Conservation (phyloP, 1,140 invertebrate species). For the Pseudobourletiella spinata region DNA sequence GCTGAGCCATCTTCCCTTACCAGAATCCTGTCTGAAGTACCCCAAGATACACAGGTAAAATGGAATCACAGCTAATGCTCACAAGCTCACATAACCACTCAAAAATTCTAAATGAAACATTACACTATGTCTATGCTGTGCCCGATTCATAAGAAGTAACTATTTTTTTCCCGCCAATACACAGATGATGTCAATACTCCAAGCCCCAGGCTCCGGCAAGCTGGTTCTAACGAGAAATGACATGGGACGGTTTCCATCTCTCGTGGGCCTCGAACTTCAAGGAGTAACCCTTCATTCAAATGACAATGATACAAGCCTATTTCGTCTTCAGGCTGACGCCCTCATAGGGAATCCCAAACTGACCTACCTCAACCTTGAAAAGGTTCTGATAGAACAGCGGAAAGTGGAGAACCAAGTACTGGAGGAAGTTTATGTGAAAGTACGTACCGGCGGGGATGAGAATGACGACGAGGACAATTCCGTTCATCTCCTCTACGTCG, state of each 20-base stretch:
- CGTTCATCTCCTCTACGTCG: slow-evolving; percentile 8
- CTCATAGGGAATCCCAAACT: slow-evolving; percentile 12
- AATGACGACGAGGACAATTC: slow-evolving; percentile 4
- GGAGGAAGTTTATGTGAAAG: not conserved
- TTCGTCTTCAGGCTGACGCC: slow-evolving; percentile 14
- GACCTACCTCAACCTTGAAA: slow-evolving; percentile 29
- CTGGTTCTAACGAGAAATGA: slow-evolving; percentile 45
- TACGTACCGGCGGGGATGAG: not conserved
- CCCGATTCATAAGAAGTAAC: no score
- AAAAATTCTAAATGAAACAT: no score
- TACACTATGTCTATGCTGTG: no score
- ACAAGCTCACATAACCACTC: no score
- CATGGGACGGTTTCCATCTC: slow-evolving; percentile 46
- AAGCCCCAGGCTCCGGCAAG: slow-evolving; percentile 43
- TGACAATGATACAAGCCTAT: not conserved
- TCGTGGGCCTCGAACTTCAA: slow-evolving; percentile 52
- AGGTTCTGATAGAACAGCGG: slow-evolving; percentile 11
- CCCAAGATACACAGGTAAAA: slow-evolving; percentile 49
- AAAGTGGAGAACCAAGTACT: slow-evolving; percentile 11
- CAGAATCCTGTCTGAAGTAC: slow-evolving; percentile 44
- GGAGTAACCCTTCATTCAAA: slow-evolving; percentile 40
- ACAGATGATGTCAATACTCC: slow-evolving; percentile 48
- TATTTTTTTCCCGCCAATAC: no score
- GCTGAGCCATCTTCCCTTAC: slow-evolving; percentile 40
- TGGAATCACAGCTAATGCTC: no score